These are phyloP conservation scores for Drosophila lowei DNA, from an alignment of 1,140 invertebrate genomes.

Conservation along the genomic window DNA sequence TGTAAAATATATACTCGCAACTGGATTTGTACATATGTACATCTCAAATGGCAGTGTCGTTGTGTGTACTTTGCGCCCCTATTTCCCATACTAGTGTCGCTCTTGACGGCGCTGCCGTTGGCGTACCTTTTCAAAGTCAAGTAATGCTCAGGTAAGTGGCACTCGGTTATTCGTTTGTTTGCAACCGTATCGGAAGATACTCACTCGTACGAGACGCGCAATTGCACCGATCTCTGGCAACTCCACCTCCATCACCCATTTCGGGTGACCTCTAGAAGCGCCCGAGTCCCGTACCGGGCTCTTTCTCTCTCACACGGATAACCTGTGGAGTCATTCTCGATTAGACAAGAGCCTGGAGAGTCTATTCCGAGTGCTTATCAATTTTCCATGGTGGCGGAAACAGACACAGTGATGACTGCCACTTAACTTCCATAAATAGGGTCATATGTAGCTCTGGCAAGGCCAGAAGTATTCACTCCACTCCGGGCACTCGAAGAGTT, in stretches of 20 bases:
- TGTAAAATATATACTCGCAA: not conserved
- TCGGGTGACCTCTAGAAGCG: constrained; percentile 39
- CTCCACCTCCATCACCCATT: not conserved
- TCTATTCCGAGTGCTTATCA: constrained; percentile 40
- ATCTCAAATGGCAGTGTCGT: constrained; percentile 8
- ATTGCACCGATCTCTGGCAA: constrained; percentile 7
- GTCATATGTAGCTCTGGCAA: constrained; percentile 18
- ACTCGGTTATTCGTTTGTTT: constrained; percentile 60
- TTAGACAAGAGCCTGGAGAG: constrained; percentile 26
- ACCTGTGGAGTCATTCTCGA: constrained; percentile 20
- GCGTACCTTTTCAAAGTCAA: constrained; percentile 66
- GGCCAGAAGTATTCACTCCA: constrained; percentile 12
- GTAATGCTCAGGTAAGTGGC: constrained; percentile 24
- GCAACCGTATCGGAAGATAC: constrained; percentile 63
- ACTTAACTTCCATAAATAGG: constrained; percentile 22
- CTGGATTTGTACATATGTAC: not conserved
- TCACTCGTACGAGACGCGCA: constrained; percentile 21
- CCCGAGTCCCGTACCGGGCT: constrained; percentile 5
- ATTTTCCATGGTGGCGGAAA: constrained; percentile 5
- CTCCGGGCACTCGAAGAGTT: constrained; percentile 16
- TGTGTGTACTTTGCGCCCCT: constrained; percentile 38
- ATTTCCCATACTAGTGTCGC: not conserved
- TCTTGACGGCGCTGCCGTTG: constrained; percentile 12
- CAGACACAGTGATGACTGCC: not conserved
- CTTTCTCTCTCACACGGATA: not conserved